Conservation (phyloP, 2,113 vertebrate species). For the Hippoglossus stenolepis region DNA sequence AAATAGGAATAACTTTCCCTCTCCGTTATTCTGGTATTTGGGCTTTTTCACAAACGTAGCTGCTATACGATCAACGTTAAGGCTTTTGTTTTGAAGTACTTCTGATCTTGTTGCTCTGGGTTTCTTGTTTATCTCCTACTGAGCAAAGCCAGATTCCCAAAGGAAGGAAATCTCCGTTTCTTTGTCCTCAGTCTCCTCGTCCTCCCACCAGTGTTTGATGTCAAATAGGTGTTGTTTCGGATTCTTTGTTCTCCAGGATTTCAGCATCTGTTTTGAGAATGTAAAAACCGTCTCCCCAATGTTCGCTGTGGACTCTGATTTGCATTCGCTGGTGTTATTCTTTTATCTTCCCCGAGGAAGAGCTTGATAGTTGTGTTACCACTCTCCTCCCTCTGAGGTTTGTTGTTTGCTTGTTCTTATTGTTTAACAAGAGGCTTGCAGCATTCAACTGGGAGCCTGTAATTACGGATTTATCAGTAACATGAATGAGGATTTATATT, state of each 20-base stretch:
- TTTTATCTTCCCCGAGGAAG: conserved; percentile 6
- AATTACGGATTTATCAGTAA: conserved; percentile 16
- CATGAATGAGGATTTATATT: conserved; percentile 3
- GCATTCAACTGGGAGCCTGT: neutral
- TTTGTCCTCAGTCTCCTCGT: neutral
- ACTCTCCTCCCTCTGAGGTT: too few species aligned
- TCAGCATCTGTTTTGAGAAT: conserved; percentile 28
- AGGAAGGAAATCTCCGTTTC: neutral
- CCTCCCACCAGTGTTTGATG: conserved; percentile 4
- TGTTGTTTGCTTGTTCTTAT: neutral
- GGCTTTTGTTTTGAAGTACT: neutral
- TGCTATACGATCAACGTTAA: conserved; percentile 11
- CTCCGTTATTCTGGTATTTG: neutral
- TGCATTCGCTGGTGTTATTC: conserved; percentile 19
- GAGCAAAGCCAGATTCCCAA: conserved; percentile 18
- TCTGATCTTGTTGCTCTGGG: neutral
- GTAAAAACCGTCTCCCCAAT: neutral
- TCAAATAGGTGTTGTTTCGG: neutral
- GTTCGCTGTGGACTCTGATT: conserved; percentile 1
- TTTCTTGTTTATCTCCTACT: conserved; percentile 13
- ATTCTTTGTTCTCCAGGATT: conserved; percentile 17
- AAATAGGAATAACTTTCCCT: too few species aligned
- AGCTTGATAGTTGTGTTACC: neutral
- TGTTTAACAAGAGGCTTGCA: neutral
- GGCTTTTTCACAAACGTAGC: neutral